Evolutionary conservation across 2,888 invertebrate species (phyloP).

Genomic region (Kryphioiulus occultus): DNA sequence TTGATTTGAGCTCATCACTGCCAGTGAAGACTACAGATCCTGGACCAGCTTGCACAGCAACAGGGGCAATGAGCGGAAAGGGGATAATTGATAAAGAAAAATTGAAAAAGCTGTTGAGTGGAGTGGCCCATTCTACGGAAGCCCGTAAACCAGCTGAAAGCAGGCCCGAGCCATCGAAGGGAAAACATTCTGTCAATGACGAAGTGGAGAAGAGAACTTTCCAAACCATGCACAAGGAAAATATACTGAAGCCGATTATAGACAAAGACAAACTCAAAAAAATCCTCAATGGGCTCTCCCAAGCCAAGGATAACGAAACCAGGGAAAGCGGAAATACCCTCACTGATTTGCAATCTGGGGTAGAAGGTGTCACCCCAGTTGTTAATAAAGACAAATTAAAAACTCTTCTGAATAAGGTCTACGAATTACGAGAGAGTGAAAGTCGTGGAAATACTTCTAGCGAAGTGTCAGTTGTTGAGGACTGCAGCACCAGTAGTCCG

Average conservation of each 20-base stretch:
- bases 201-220: neutral
- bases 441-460: neutral
- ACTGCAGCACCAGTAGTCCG: too few relatives aligned
- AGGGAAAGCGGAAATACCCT: neutral
- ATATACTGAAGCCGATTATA: neutral
- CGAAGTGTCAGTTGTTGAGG: neutral
- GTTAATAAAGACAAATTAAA: constrained; percentile 25
- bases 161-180: neutral
- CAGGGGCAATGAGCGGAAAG: neutral
- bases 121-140: neutral
- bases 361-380: neutral
- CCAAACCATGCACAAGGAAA: neutral
- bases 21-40: neutral
- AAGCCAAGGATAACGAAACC: neutral
- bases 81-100: constrained; percentile 42
- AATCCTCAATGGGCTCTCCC: neutral
- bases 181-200: neutral
- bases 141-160: neutral
- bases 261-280: neutral
- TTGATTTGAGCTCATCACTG: neutral
- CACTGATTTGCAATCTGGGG: neutral
- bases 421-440: neutral
- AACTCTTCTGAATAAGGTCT: neutral
- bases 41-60: neutral
- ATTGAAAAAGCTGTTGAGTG: constrained; percentile 1